phyloP scores from a whole-genome alignment of 2,888 invertebrate species.

The Griposia aprilina region DNA sequence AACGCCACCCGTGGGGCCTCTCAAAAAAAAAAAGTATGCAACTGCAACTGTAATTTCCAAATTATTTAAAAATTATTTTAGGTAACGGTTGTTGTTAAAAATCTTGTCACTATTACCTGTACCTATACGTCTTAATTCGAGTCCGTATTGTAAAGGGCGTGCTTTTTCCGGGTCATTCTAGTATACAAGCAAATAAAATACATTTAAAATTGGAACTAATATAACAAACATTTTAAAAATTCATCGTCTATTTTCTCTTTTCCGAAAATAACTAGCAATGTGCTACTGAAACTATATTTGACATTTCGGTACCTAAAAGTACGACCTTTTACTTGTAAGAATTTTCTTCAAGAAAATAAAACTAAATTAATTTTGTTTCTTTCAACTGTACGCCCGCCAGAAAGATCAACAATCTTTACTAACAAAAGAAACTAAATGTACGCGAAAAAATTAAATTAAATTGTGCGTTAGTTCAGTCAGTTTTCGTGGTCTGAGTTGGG shows the following conservation, averaged over 20 bases:
- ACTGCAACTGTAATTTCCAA: neutral
- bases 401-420: neutral
- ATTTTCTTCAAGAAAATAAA: constrained; percentile 21
- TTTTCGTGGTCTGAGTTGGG: neutral
- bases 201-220: neutral
- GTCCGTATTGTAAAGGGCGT: neutral
- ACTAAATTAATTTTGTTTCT: constrained; percentile 17
- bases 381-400: neutral
- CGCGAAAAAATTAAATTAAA: neutral
- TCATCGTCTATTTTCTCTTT: neutral
- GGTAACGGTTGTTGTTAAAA: neutral
- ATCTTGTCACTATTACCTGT: neutral
- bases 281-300: neutral
- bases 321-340: constrained; percentile 4
- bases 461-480: neutral
- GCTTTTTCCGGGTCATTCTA: neutral
- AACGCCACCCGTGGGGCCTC: no score
- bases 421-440: neutral
- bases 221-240: neutral
- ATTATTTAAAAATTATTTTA: neutral
- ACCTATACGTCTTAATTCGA: no score
- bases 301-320: neutral
- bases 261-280: neutral
- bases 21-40: no score
- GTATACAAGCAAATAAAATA: neutral